A percentile compares a stretch with the other conserved stretches of the same genome.
phyloP scores from a whole-genome alignment of 2,888 invertebrate species.

The Lasiommata megera region DNA sequence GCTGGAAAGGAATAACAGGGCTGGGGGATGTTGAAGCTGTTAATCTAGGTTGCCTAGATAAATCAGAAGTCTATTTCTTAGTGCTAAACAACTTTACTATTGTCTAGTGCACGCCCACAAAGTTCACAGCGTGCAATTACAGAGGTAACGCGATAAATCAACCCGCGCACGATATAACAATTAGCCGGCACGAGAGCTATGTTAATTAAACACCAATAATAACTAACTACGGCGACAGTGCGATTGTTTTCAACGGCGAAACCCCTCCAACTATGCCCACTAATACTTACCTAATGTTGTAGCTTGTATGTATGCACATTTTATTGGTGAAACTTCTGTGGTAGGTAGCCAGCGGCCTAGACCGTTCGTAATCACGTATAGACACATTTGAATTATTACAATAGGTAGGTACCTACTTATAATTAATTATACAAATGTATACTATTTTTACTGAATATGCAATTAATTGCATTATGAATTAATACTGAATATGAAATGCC shows the following conservation, averaged over 20 bases:
- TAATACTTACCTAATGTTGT: neutral
- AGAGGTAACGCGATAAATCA: conserved; percentile 79
- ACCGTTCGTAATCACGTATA: too few relatives aligned
- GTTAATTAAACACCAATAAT: conserved; percentile 77
- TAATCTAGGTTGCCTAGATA: neutral
- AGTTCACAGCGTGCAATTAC: conserved; percentile 73
- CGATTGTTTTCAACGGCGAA: conserved; percentile 16
- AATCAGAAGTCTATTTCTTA: neutral
- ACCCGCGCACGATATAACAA: conserved; percentile 80
- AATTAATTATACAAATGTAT: too few relatives aligned
- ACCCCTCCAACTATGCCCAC: neutral
- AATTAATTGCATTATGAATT: too few relatives aligned
- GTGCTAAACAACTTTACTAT: conserved; percentile 3
- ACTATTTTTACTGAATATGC: too few relatives aligned
- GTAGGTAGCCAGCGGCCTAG: too few relatives aligned
- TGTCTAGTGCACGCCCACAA: conserved; percentile 47
- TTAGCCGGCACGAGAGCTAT: conserved; percentile 80
- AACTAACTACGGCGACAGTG: conserved; percentile 39
- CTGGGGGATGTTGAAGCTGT: too few relatives aligned
- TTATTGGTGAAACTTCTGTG: too few relatives aligned
- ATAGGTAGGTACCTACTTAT: too few relatives aligned
- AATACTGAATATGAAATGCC: too few relatives aligned
- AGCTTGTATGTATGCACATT: too few relatives aligned
- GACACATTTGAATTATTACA: too few relatives aligned
- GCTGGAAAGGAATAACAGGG: too few relatives aligned